Conservation (phyloP, 92 coral and sea anemone genomes). For the Palythoa caribaeorum region DNA sequence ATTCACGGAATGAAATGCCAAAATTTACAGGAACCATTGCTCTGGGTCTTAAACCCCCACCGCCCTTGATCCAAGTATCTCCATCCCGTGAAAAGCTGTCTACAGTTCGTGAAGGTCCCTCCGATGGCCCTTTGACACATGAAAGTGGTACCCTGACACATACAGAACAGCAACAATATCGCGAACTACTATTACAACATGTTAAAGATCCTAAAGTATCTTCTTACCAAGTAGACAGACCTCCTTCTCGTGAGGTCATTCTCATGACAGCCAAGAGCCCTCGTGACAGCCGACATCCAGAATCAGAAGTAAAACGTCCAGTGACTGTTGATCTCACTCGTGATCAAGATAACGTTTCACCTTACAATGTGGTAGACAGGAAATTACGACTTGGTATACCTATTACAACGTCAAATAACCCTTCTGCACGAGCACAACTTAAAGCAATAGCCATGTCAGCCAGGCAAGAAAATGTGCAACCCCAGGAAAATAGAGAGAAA, state of each 20-base stretch:
- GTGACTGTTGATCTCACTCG: constrained; percentile 82
- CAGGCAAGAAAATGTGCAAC: constrained; percentile 57
- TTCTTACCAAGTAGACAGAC: constrained; percentile 17
- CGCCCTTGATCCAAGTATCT: constrained; percentile 86
- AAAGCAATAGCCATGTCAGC: constrained; percentile 79
- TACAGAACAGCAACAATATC: constrained; percentile 39
- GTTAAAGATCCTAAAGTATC: constrained; percentile 34
- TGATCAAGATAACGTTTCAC: constrained; percentile 57
- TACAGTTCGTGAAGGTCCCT: constrained; percentile 45
- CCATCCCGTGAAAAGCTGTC: constrained; percentile 71
- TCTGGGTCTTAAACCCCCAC: constrained; percentile 77
- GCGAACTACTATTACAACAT: constrained; percentile 53
- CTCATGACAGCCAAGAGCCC: constrained; percentile 23
- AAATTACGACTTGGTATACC: constrained; percentile 45
- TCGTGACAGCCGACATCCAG: constrained; percentile 42
- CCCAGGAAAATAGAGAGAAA: constrained; percentile 63
- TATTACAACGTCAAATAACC: constrained; percentile 19
- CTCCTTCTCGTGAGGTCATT: constrained; percentile 25
- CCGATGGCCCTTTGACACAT: background rate
- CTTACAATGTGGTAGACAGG: constrained; percentile 37
- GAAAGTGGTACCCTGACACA: constrained; percentile 33
- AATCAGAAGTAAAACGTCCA: constrained; percentile 51
- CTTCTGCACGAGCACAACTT: constrained; percentile 86
- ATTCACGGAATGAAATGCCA: background rate
- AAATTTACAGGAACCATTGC: background rate